Percentiles rank a stretch among this genome's conserved stretches.
Conservation (phyloP, 1,140 invertebrate genomes). For the Macrostomum lignano region DNA sequence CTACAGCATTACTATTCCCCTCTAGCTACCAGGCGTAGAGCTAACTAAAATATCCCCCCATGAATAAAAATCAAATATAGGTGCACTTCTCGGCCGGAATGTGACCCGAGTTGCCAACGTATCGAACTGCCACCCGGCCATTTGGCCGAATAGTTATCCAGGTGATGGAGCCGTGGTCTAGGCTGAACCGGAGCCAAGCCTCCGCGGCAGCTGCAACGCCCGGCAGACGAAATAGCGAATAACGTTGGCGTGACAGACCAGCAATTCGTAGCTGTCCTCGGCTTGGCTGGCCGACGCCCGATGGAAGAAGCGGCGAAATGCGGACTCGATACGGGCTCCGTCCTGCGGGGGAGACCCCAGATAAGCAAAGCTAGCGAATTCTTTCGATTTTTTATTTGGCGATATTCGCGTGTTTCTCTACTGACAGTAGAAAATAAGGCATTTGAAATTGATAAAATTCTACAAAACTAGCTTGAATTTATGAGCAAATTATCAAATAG, state of each 20-base stretch:
- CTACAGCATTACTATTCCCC: too few species aligned
- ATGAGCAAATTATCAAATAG: too few species aligned
- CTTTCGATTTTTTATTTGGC: too few species aligned
- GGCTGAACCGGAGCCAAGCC: slow-evolving; percentile 64
- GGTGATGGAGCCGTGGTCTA: slow-evolving; percentile 73
- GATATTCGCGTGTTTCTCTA: too few species aligned
- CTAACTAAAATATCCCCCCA: neutral
- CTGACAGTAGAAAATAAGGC: too few species aligned
- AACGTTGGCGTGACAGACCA: slow-evolving; percentile 92
- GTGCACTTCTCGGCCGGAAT: slow-evolving; percentile 45
- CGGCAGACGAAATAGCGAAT: slow-evolving; percentile 88
- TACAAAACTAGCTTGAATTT: too few species aligned
- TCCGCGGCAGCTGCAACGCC: slow-evolving; percentile 82
- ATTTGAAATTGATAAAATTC: too few species aligned
- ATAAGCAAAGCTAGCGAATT: too few species aligned
- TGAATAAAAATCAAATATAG: slow-evolving; percentile 7
- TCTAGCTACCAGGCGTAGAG: too few species aligned
- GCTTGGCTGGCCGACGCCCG: slow-evolving; percentile 49
- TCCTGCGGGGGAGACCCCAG: too few species aligned
- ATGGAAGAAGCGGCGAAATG: slow-evolving; percentile 70
- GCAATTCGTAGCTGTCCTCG: slow-evolving; percentile 55
- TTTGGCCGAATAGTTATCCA: slow-evolving; percentile 53
- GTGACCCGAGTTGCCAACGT: slow-evolving; percentile 58
- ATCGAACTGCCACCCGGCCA: slow-evolving; percentile 49
- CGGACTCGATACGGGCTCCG: slow-evolving; percentile 80